phyloP scores from a whole-genome alignment of 2,113 vertebrate genomes.

The Semicossyphus pulcher region DNA sequence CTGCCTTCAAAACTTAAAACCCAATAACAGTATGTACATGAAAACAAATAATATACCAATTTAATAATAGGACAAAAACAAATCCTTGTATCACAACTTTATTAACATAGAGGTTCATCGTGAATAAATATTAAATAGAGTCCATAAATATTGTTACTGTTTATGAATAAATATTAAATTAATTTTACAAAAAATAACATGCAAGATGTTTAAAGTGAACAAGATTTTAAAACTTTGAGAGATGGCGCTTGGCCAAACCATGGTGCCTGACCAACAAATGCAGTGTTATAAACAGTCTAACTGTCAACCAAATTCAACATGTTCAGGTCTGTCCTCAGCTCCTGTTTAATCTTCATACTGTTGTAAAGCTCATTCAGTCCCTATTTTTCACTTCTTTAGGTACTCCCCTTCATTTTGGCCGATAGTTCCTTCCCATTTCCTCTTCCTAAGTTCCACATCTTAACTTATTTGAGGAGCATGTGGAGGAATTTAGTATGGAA shows the following conservation, averaged over 20 bases:
- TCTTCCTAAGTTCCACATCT: background rate
- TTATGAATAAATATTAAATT: constrained; percentile 48
- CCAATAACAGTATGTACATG: background rate
- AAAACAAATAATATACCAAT: background rate
- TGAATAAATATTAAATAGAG: constrained; percentile 34
- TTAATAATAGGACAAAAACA: constrained; percentile 37
- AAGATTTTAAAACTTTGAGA: constrained; percentile 21
- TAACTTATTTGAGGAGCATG: constrained; percentile 66
- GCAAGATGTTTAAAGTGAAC: constrained; percentile 18
- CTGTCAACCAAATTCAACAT: background rate
- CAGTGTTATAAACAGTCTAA: background rate
- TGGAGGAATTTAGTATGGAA: constrained; percentile 91
- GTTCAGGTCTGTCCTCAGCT: constrained; percentile 6
- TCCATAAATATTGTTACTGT: constrained; percentile 32
- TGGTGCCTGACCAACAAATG: background rate
- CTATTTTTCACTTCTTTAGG: background rate
- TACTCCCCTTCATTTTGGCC: constrained; percentile 8
- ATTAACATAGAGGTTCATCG: background rate
- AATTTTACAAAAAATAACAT: constrained; percentile 16
- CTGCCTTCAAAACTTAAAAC: background rate
- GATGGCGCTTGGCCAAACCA: too few relatives aligned
- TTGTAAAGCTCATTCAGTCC: background rate
- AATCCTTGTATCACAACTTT: background rate
- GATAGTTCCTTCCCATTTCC: background rate
- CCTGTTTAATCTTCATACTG: background rate